phyloP scores from a whole-genome alignment of 2,113 vertebrate genomes.

The Muntiacus muntjak region DNA sequence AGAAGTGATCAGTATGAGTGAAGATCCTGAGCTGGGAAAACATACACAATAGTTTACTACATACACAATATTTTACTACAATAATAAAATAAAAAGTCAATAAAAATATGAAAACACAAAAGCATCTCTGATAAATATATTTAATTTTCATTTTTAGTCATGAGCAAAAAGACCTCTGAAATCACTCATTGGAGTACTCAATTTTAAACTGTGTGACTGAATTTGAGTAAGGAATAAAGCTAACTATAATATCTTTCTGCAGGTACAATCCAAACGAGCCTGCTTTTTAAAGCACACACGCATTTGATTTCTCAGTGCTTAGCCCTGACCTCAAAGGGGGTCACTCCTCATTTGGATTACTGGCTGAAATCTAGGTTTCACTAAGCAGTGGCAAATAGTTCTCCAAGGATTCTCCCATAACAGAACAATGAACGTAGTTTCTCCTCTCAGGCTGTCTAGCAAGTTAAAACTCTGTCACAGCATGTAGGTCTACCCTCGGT shows the following conservation, averaged over 20 bases:
- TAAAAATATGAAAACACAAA: not conserved
- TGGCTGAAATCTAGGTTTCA: not conserved
- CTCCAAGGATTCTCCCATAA: not conserved
- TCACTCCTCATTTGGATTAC: not conserved
- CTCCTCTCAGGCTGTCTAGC: not conserved
- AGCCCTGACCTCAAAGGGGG: not conserved
- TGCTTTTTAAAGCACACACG: not conserved
- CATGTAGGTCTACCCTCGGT: not conserved
- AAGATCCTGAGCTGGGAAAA: not conserved
- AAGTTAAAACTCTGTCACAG: not conserved
- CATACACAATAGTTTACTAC: not conserved
- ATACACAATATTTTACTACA: not conserved
- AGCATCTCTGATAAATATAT: not conserved
- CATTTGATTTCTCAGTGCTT: not conserved
- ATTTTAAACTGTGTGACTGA: not conserved
- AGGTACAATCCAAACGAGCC: not conserved
- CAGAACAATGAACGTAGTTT: not conserved
- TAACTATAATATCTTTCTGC: not conserved
- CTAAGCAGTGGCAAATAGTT: not conserved
- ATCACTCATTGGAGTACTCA: not conserved
- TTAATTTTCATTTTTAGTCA: not conserved
- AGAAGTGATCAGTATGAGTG: not conserved
- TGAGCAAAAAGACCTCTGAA: not conserved
- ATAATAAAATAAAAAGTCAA: not conserved
- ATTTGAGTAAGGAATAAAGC: not conserved